These are phyloP conservation scores for Centroberyx gerrardi DNA, from an alignment of 2,797 vertebrate species.

Conservation along the genomic window DNA sequence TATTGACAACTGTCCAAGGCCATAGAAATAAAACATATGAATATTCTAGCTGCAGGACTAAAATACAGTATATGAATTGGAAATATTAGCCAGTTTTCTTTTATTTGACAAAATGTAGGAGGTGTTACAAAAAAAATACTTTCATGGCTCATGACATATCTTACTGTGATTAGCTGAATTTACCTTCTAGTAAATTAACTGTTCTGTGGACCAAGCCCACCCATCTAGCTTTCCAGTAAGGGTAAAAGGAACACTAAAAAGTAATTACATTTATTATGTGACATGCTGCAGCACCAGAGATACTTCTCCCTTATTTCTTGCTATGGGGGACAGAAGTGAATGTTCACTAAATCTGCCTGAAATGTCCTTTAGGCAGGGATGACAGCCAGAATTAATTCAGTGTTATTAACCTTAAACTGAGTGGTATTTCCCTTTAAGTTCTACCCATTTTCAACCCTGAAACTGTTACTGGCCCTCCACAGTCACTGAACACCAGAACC, in stretches of 20 bases:
- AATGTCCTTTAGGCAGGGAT: too few species aligned
- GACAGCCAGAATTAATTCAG: background rate
- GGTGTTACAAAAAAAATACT: background rate
- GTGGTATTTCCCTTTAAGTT: slow-evolving; percentile 55
- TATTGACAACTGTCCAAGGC: background rate
- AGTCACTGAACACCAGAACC: slow-evolving; percentile 9
- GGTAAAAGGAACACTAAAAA: background rate
- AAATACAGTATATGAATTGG: too few species aligned
- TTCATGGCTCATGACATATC: background rate
- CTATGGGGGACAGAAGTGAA: too few species aligned
- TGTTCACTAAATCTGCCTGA: too few species aligned
- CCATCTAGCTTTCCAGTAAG: background rate
- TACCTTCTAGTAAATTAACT: slow-evolving; percentile 1
- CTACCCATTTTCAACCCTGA: slow-evolving; percentile 2
- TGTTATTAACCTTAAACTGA: slow-evolving; percentile 21
- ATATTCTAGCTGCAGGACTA: too few species aligned
- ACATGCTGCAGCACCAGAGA: background rate
- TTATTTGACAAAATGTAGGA: too few species aligned
- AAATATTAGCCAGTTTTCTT: too few species aligned
- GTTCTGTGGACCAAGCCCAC: background rate
- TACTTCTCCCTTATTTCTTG: background rate
- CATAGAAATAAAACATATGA: slow-evolving; percentile 2
- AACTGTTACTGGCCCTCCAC: slow-evolving; percentile 1
- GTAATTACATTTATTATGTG: slow-evolving; percentile 1
- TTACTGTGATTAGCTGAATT: background rate